Conservation (phyloP, 2,113 vertebrate genomes). For the Phaethornis superciliosus region DNA sequence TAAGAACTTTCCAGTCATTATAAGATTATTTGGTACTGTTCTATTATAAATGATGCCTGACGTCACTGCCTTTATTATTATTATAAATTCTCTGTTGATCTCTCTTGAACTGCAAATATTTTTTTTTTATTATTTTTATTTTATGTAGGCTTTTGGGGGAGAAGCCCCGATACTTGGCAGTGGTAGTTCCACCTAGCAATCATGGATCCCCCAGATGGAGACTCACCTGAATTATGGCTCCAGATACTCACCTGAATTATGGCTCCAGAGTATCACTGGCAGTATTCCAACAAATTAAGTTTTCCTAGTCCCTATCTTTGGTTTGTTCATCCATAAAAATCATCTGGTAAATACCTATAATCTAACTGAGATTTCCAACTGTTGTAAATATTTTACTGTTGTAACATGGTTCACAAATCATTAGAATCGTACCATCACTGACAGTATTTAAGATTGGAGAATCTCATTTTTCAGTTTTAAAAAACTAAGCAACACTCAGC, state of each 20-base stretch:
- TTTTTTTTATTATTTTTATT: background rate
- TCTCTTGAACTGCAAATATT: background rate
- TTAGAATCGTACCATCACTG: background rate
- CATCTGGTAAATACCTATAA: background rate
- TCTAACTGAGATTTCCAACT: conserved; percentile 19
- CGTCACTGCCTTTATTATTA: background rate
- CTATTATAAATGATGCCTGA: background rate
- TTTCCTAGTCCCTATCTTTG: background rate
- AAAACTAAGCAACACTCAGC: background rate
- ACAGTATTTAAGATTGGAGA: conserved; percentile 21
- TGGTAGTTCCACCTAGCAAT: background rate
- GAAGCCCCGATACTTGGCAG: background rate
- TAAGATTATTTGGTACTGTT: background rate
- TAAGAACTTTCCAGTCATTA: background rate
- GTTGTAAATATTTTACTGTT: conserved; percentile 54
- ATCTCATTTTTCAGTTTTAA: conserved; percentile 16
- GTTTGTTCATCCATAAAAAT: background rate
- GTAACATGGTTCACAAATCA: conserved; percentile 17
- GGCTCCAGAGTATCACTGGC: background rate
- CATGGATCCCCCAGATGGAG: background rate
- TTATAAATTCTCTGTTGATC: background rate
- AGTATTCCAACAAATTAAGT: background rate
- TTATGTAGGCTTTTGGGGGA: background rate
- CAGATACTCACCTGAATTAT: background rate
- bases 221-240: background rate